Percentiles rank a stretch among this genome's conserved stretches.
Evolutionary conservation across 2,797 vertebrate genomes (phyloP).

Genomic region (Scolopax rusticola): DNA sequence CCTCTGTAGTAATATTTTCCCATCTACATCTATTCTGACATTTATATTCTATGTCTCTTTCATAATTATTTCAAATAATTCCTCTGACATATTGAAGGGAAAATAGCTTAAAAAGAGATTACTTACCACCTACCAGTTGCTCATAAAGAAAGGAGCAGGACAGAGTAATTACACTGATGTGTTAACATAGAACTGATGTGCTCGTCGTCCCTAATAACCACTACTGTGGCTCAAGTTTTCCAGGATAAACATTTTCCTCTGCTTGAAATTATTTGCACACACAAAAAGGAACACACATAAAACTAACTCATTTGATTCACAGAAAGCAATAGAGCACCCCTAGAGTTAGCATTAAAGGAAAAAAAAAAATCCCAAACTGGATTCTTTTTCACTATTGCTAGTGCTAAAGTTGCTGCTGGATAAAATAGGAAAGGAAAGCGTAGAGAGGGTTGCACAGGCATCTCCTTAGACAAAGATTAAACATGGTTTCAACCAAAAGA

Average conservation of each 20-base stretch:
- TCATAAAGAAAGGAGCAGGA: slow-evolving; percentile 29
- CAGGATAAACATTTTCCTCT: not conserved
- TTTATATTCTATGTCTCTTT: slow-evolving; percentile 72
- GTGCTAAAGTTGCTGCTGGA: not conserved
- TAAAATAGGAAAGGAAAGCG: not conserved
- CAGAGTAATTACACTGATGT: not conserved
- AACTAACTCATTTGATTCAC: not conserved
- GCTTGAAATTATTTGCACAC: not conserved
- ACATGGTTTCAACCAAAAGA: not conserved
- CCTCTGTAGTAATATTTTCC: slow-evolving; percentile 61
- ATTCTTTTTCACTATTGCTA: not conserved
- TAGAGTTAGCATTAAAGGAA: not conserved
- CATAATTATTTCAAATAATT: slow-evolving; percentile 72
- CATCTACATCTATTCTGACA: slow-evolving; percentile 69
- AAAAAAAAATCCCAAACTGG: not conserved
- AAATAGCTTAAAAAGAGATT: slow-evolving; percentile 69
- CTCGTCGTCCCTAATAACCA: not conserved
- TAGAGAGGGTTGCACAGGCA: not conserved
- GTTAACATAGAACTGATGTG: not conserved
- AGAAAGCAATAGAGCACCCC: not conserved
- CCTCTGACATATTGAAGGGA: slow-evolving; percentile 50
- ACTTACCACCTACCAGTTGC: slow-evolving; percentile 53
- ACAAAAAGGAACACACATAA: not conserved
- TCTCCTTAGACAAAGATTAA: not conserved
- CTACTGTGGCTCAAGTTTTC: not conserved